These are phyloP conservation scores for Carcharodon carcharias DNA, from an alignment of 2,797 vertebrate genomes.

Conservation along the genomic window DNA sequence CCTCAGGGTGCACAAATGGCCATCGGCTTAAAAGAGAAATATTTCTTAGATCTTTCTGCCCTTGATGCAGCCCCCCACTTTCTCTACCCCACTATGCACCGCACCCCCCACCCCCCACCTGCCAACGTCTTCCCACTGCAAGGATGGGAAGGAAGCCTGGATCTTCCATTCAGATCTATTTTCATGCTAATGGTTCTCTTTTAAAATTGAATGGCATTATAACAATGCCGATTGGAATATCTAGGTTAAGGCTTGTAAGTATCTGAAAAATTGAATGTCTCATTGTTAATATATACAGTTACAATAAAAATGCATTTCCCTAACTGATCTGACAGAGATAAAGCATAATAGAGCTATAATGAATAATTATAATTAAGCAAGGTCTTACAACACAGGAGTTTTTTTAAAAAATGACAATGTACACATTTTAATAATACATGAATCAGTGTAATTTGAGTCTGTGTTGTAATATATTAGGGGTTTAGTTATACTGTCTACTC, in stretches of 20 bases:
- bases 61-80: background rate
- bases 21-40: background rate
- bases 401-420: background rate
- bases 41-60: background rate
- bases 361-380: constrained; percentile 14
- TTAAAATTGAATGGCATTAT: background rate
- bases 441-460: constrained; percentile 1
- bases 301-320: background rate
- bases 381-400: background rate
- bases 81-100: no score
- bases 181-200: background rate
- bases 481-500: background rate
- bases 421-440: constrained; percentile 31
- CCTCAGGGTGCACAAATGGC: background rate
- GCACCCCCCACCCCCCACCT: fast-evolving
- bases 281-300: background rate
- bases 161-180: background rate
- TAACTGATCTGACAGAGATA: background rate
- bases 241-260: background rate
- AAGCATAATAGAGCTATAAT: background rate
- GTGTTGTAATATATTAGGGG: background rate
- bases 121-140: background rate
- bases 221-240: background rate
- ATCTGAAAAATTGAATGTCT: constrained; percentile 12
- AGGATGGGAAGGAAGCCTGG: background rate